Evolutionary conservation across 1,140 invertebrate species (phyloP).

Genomic region (Rhizoglyphus robini): DNA sequence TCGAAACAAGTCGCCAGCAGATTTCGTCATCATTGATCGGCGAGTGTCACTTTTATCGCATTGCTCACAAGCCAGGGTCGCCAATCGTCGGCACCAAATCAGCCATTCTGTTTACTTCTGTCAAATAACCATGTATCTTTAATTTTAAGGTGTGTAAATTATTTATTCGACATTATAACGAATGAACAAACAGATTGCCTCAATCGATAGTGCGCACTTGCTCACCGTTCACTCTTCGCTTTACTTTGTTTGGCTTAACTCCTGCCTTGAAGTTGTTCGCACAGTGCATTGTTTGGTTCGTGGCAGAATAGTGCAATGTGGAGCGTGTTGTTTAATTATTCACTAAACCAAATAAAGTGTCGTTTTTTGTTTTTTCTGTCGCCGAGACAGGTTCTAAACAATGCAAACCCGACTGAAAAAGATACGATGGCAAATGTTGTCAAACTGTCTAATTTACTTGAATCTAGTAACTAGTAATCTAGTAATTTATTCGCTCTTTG

Average conservation of each 20-base stretch:
- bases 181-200: neutral
- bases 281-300: neutral
- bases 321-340: constrained; percentile 3
- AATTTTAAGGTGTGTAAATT: neutral
- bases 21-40: constrained; percentile 99
- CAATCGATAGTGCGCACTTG: neutral
- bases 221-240: neutral
- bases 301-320: neutral
- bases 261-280: no score
- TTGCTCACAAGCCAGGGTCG: neutral
- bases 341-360: constrained; percentile 1
- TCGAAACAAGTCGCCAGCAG: constrained; percentile 97
- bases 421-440: no score
- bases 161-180: constrained; percentile 1
- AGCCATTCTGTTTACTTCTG: neutral
- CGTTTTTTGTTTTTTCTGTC: neutral
- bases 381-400: no score
- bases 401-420: no score
- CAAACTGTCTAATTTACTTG: no score
- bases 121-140: no score
- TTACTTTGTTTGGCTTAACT: no score
- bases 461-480: no score
- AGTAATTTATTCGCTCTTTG: no score
- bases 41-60: constrained; percentile 48
- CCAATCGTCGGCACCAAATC: no score